Evolutionary conservation across 2,888 invertebrate species (phyloP).

Genomic region (Rhamphomyia laevipes): DNA sequence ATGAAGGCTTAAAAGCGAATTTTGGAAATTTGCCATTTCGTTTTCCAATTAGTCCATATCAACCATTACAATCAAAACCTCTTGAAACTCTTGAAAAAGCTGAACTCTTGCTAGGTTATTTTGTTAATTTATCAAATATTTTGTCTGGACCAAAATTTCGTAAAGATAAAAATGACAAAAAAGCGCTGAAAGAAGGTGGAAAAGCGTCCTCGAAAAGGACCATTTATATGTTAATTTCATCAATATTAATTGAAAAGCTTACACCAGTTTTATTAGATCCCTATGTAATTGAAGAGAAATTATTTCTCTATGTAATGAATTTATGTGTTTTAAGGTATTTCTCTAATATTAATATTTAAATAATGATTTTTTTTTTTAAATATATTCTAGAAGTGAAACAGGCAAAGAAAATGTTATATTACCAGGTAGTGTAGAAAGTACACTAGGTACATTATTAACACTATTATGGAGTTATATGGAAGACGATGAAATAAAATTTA

Average conservation of each 20-base stretch:
- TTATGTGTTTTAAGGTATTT: conserved; percentile 23
- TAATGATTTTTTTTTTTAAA: not conserved
- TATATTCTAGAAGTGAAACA: conserved; percentile 17
- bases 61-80: conserved; percentile 49
- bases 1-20: conserved; percentile 65
- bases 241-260: conserved; percentile 47
- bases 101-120: conserved; percentile 27
- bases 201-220: conserved; percentile 36
- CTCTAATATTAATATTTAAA: not conserved
- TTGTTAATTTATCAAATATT: conserved; percentile 29
- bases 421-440: conserved; percentile 26
- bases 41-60: conserved; percentile 54
- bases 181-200: conserved; percentile 1
- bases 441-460: conserved; percentile 28
- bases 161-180: conserved; percentile 11
- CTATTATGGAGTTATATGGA: conserved; percentile 35
- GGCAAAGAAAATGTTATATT: conserved; percentile 24
- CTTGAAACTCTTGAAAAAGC: conserved; percentile 24
- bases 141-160: conserved; percentile 26
- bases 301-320: conserved; percentile 41
- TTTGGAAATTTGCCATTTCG: conserved; percentile 59
- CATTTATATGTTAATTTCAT: conserved; percentile 43
- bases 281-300: conserved; percentile 57
- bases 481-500: conserved; percentile 29
- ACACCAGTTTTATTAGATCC: conserved; percentile 49